These are phyloP conservation scores for Molossus alvarezi DNA, from an alignment of 2,797 vertebrate genomes.

Conservation along the genomic window DNA sequence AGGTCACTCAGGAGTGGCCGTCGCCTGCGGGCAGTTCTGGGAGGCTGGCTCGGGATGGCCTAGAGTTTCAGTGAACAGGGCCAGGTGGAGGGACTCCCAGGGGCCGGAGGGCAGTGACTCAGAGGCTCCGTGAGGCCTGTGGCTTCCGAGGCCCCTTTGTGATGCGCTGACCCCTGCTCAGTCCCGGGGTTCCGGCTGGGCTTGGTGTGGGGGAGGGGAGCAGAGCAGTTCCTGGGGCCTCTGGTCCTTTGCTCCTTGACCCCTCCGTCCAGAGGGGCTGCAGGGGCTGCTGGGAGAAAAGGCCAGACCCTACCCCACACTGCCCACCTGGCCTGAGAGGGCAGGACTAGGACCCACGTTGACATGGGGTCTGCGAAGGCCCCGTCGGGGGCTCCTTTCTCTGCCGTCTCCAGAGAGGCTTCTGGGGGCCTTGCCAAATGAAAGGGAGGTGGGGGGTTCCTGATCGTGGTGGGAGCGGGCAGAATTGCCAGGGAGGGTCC, in stretches of 20 bases:
- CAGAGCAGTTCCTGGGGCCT: not conserved
- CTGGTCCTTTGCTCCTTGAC: not conserved
- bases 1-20: rapidly evolving
- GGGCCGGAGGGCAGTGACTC: not conserved
- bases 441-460: no score
- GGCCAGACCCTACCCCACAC: not conserved
- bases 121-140: not conserved
- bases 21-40: not conserved
- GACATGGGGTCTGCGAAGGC: not conserved
- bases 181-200: not conserved
- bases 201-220: not conserved
- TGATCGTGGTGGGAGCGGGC: not conserved
- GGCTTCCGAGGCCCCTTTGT: conserved; percentile 72
- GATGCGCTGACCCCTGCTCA: not conserved
- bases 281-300: not conserved
- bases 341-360: not conserved
- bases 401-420: not conserved
- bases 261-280: not conserved
- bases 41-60: not conserved
- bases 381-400: not conserved
- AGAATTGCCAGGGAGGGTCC: not conserved
- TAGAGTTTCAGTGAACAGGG: not conserved
- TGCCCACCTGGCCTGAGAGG: not conserved
- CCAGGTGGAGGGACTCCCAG: not conserved
- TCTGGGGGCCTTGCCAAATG: not conserved